phyloP scores from a whole-genome alignment of 2,888 invertebrate species.

The Xylota sylvarum region DNA sequence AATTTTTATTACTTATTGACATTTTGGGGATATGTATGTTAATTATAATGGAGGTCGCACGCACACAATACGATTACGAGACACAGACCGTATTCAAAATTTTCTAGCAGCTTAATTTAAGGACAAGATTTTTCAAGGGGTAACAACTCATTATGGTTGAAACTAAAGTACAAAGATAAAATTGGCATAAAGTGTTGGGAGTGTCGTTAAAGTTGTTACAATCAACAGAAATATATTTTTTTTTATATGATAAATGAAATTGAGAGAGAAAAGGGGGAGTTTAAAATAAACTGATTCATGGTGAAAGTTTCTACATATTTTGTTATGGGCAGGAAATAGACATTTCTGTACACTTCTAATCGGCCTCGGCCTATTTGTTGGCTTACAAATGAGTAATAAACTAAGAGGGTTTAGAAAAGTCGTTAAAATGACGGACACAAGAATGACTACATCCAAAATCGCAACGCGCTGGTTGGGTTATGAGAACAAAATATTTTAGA shows the following conservation, averaged over 20 bases:
- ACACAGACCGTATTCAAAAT: neutral
- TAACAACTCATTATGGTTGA: constrained; percentile 6
- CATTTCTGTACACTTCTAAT: neutral
- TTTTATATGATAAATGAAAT: neutral
- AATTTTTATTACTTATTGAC: constrained; percentile 33
- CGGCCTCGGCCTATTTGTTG: neutral
- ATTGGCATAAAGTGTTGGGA: constrained; percentile 22
- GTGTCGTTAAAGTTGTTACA: constrained; percentile 17
- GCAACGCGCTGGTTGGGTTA: neutral
- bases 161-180: constrained; percentile 31
- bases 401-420: neutral
- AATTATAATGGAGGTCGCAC: constrained; percentile 18
- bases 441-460: neutral
- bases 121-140: constrained; percentile 1
- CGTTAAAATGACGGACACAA: constrained; percentile 1
- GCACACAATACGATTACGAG: neutral
- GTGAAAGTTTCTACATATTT: constrained; percentile 15
- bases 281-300: neutral
- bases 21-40: constrained; percentile 16
- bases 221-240: neutral
- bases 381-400: constrained; percentile 1
- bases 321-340: neutral
- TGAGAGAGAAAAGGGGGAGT: neutral
- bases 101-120: constrained; percentile 8
- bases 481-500: neutral